A percentile compares a stretch with the other conserved stretches of the same genome.
phyloP scores from a whole-genome alignment of 2,797 vertebrate species.

The Lerista edwardsae region DNA sequence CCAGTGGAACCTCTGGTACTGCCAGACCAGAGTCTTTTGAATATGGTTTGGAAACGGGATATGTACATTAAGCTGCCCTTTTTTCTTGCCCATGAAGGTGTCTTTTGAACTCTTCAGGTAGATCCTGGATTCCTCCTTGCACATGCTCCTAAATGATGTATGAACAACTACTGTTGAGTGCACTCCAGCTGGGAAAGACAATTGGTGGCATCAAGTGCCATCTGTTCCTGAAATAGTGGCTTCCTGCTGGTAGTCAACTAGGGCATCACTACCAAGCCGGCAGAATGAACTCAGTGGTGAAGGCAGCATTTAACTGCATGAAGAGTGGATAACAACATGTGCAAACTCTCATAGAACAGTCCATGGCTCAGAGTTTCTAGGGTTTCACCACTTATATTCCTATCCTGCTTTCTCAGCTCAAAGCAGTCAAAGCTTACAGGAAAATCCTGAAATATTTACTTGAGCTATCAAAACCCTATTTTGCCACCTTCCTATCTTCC shows the following conservation, averaged over 20 bases:
- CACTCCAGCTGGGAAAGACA: slow-evolving; percentile 5
- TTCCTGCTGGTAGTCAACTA: neutral
- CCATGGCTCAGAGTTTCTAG: neutral
- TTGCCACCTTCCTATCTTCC: neutral
- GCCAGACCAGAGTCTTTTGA: neutral
- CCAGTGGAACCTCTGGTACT: neutral
- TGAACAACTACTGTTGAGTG: neutral
- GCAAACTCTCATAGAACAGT: rapidly evolving
- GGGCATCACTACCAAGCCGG: neutral
- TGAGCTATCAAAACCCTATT: rapidly evolving
- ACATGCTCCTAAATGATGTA: neutral
- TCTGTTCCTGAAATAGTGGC: neutral
- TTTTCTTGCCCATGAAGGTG: neutral
- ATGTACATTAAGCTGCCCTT: neutral
- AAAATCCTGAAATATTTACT: neutral
- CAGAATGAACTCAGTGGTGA: neutral
- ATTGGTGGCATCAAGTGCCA: neutral
- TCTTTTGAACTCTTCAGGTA: neutral
- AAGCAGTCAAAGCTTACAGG: neutral
- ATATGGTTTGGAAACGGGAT: rapidly evolving
- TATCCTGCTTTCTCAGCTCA: neutral
- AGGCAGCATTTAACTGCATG: neutral
- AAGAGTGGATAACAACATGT: rapidly evolving
- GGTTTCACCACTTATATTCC: neutral
- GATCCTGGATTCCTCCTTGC: neutral